Evolutionary conservation across 2,888 invertebrate genomes (phyloP).

Genomic region (Seira ritae): DNA sequence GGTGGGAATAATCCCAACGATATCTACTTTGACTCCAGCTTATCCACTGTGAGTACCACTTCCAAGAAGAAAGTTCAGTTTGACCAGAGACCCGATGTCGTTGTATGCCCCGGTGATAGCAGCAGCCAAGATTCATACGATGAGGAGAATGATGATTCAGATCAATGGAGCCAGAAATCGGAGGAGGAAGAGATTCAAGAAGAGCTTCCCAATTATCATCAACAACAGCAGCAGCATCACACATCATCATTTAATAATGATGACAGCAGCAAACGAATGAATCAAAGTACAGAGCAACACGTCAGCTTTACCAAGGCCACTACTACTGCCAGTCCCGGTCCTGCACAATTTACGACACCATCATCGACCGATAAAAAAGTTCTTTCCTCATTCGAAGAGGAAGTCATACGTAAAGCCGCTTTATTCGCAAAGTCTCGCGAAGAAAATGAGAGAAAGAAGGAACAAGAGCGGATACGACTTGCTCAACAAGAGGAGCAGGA

Average conservation of each 20-base stretch:
- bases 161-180: slow-evolving; percentile 58
- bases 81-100: slow-evolving; percentile 62
- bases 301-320: slow-evolving; percentile 1
- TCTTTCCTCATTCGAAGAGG: slow-evolving; percentile 61
- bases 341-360: no score
- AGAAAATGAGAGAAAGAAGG: slow-evolving; percentile 45
- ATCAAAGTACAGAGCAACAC: not conserved
- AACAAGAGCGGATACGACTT: slow-evolving; percentile 37
- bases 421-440: slow-evolving; percentile 55
- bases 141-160: slow-evolving; percentile 56
- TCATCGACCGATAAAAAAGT: slow-evolving; percentile 19
- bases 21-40: slow-evolving; percentile 65
- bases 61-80: slow-evolving; percentile 72
- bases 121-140: slow-evolving; percentile 38
- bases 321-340: not conserved
- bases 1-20: slow-evolving; percentile 13
- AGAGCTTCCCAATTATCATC: not conserved
- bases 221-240: slow-evolving; percentile 21
- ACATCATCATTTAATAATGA: slow-evolving; percentile 14
- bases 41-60: slow-evolving; percentile 45
- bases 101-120: slow-evolving; percentile 60
- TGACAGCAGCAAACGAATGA: not conserved
- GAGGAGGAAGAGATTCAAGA: slow-evolving; percentile 34
- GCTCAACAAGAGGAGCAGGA: not conserved
- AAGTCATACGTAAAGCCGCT: slow-evolving; percentile 66